Evolutionary conservation across 2,113 vertebrate species (phyloP).

Genomic region (Dascyllus trimaculatus): DNA sequence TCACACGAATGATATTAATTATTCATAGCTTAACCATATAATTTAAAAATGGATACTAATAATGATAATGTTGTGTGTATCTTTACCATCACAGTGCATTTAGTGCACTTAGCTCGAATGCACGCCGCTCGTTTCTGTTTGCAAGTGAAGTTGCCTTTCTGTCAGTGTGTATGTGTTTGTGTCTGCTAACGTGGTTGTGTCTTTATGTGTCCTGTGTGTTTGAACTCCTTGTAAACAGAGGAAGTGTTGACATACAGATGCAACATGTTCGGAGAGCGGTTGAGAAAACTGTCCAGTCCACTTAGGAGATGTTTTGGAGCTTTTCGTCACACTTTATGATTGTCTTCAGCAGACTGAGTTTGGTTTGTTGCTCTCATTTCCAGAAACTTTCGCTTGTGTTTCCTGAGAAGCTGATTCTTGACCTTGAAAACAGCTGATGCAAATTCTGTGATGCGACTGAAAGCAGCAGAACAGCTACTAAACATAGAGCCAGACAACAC

Average conservation of each 20-base stretch:
- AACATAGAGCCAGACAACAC: background rate
- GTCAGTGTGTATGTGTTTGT: slow-evolving; percentile 1
- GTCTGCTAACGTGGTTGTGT: background rate
- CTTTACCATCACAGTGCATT: slow-evolving; percentile 11
- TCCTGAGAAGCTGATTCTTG: background rate
- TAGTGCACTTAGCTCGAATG: slow-evolving; percentile 30
- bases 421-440: background rate
- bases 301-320: background rate
- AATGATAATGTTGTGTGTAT: background rate
- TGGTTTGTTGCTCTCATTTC: background rate
- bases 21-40: slow-evolving; percentile 15
- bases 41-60: slow-evolving; percentile 6
- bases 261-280: slow-evolving; percentile 6
- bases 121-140: background rate
- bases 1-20: slow-evolving; percentile 17
- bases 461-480: background rate
- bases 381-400: background rate
- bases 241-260: background rate
- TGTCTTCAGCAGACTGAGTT: background rate
- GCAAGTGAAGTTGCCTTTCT: background rate
- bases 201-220: slow-evolving; percentile 13
- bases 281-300: background rate
- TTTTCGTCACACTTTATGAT: background rate
- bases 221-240: slow-evolving; percentile 14
- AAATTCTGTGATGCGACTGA: background rate